Evolutionary conservation across 2,888 invertebrate species (phyloP).

Genomic region (Merodon equestris): DNA sequence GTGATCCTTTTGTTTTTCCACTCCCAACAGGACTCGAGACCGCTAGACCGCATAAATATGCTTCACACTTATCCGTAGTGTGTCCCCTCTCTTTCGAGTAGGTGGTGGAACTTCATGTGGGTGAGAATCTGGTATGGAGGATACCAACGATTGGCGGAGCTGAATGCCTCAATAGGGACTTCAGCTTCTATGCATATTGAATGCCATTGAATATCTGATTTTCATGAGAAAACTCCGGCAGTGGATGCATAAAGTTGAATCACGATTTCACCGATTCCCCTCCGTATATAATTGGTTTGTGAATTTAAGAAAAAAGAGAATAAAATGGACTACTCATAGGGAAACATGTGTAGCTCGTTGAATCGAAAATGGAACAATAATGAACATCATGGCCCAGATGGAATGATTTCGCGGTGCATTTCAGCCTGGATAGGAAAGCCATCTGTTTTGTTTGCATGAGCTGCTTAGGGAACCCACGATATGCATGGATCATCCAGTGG

Average conservation of each 20-base stretch:
- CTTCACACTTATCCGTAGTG: conserved; percentile 43
- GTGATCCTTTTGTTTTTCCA: conserved; percentile 32
- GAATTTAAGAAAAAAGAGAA: too few relatives aligned
- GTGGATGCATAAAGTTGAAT: conserved; percentile 60
- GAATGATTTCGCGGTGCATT: too few relatives aligned
- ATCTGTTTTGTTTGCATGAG: too few relatives aligned
- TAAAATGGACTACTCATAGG: too few relatives aligned
- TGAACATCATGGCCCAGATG: conserved; percentile 29
- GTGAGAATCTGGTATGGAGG: neutral
- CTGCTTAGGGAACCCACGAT: too few relatives aligned
- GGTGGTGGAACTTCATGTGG: conserved; percentile 26
- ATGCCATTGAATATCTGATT: conserved; percentile 53
- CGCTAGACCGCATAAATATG: conserved; percentile 61
- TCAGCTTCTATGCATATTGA: conserved; percentile 35
- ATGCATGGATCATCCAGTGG: too few relatives aligned
- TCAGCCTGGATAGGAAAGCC: too few relatives aligned
- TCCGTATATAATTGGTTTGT: too few relatives aligned
- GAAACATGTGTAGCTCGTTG: conserved; percentile 55
- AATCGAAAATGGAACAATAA: conserved; percentile 45
- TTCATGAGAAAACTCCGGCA: conserved; percentile 46
- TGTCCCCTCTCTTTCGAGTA: conserved; percentile 10
- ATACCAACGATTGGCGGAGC: neutral
- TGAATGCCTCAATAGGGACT: conserved; percentile 2
- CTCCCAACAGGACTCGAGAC: conserved; percentile 23
- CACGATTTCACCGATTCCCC: conserved; percentile 19